Base-by-base conservation (phyloP, 2,113 vertebrate species). In the Poicephalus meyeri region DNA sequence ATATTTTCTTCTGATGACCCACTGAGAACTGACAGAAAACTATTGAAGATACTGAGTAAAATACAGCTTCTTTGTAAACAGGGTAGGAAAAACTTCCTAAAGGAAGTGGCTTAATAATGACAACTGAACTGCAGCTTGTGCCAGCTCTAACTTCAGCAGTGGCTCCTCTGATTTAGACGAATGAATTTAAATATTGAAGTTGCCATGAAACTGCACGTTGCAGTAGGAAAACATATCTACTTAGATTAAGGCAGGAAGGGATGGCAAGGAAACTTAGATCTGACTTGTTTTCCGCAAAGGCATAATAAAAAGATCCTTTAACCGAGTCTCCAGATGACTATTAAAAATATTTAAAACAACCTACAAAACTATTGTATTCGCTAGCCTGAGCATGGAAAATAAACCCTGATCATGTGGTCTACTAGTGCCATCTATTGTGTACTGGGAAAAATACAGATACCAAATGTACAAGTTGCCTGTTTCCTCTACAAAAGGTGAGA, bases 351-450 rank as follows among this genome's bases (percentile, higher is more conserved):
- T 37, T 66, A 66, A 61, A 89, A 58, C 78, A 88, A 69, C 87
- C 73, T 86, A 78, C 47, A 85, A 80, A 77, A 58, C 37, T 33
- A 41, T 60, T 63, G 61, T 49, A 33, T 46, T 92, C 73, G 26
- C 37, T 49, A 56, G 76, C 56, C 68, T 42, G 71, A 76, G 68
- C 1, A 1, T 39, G 44, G 31, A 68, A 79, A 95, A 65, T 12
- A 47, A 65, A 46, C 17, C 52, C 46, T 29, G 24, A 77, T 88
- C 56, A 11, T 58, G 58, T 71, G 70, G 91, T 97, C 95, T 95
- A 3, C 83, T 91, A 85, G 92, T 66, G 96, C 97, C 98, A 97
- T 94, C 98, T 98, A 65, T 86, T 39, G 97, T 66, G 64, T 84
- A 55, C 2, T 16, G 63, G 78, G 84, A 77, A 90, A 77, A 80